Evolutionary conservation across 2,113 vertebrate genomes (phyloP).

Genomic region (Oxygymnocypris stewartii): DNA sequence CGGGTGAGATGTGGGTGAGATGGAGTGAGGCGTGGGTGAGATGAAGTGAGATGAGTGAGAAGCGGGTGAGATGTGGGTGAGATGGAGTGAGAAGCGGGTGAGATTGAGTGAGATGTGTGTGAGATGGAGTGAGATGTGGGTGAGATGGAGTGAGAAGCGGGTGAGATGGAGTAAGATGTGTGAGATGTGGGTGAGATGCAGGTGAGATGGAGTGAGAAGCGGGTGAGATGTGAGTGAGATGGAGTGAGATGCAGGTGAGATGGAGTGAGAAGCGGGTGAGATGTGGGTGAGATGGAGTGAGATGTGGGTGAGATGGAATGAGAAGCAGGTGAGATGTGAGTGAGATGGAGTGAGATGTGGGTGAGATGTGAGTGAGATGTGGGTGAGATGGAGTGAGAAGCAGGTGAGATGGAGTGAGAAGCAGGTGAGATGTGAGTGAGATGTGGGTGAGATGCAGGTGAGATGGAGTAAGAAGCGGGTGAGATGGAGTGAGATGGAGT

Average conservation of each 20-base stretch:
- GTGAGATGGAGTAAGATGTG: no score
- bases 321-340: background rate
- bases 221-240: background rate
- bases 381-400: no score
- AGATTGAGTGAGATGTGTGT: no score
- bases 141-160: no score
- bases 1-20: no score
- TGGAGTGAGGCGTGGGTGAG: no score
- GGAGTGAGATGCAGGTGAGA: background rate
- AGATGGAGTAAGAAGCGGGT: no score
- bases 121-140: background rate
- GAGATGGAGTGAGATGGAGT: background rate
- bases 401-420: no score
- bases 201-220: background rate
- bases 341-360: no score
- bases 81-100: background rate
- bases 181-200: no score
- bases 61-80: background rate
- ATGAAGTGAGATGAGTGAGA: no score
- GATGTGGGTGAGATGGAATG: background rate
- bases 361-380: background rate
- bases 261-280: background rate
- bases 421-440: background rate
- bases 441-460: background rate
- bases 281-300: background rate